phyloP scores from a whole-genome alignment of 2,888 invertebrate species.

The Drosophila greeni region DNA sequence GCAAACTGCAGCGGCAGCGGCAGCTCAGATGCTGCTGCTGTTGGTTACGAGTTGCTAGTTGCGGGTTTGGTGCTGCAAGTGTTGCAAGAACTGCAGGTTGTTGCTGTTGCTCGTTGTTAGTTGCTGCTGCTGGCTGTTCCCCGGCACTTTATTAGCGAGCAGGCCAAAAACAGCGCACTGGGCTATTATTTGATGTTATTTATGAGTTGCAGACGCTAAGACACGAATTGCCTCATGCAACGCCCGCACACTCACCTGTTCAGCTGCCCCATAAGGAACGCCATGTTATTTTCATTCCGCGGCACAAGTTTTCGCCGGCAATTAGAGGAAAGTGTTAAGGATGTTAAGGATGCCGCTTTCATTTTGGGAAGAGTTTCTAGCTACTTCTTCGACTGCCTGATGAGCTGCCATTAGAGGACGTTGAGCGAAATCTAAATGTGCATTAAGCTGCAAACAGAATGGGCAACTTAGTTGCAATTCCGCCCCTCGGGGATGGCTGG shows the following conservation, averaged over 20 bases:
- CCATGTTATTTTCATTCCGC: conserved; percentile 53
- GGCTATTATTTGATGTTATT: conserved; percentile 65
- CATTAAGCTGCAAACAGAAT: conserved; percentile 45
- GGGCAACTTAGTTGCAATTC: conserved; percentile 35
- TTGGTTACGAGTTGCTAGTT: conserved; percentile 20
- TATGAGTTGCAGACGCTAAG: conserved; percentile 57
- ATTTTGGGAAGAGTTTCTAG: conserved; percentile 35
- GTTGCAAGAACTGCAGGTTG: conserved; percentile 29
- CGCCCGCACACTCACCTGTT: conserved; percentile 30
- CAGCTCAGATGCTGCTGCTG: conserved; percentile 12
- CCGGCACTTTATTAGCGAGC: conserved; percentile 58
- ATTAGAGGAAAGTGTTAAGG: conserved; percentile 51
- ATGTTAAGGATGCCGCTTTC: conserved; percentile 32
- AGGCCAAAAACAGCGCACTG: conserved; percentile 3
- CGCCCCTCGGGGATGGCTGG: background rate
- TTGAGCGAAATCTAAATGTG: conserved; percentile 45
- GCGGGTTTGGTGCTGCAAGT: conserved; percentile 15
- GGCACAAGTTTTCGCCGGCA: conserved; percentile 45
- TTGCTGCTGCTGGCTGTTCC: conserved; percentile 13
- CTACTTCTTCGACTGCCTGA: conserved; percentile 31
- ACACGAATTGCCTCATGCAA: conserved; percentile 41
- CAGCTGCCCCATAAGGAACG: conserved; percentile 39
- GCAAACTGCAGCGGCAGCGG: conserved; percentile 16
- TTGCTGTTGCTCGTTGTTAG: conserved; percentile 11
- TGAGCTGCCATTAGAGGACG: conserved; percentile 49